These are phyloP conservation scores for Trichomycterus rosablanca DNA, from an alignment of 2,113 vertebrate species.

Conservation along the genomic window DNA sequence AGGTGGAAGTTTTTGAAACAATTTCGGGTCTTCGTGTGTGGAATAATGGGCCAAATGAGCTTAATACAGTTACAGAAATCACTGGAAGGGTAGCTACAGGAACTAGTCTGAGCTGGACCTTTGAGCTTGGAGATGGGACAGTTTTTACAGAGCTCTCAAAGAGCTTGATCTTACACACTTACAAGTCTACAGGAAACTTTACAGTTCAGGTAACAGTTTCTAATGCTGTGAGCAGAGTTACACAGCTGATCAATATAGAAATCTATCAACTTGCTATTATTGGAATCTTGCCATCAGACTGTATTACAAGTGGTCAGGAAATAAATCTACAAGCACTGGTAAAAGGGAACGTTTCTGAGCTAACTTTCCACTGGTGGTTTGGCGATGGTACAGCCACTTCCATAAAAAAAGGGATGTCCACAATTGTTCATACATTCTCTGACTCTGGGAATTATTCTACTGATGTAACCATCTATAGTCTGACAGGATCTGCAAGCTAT, in stretches of 20 bases:
- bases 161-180: constrained; percentile 56
- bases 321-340: constrained; percentile 50
- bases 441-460: constrained; percentile 53
- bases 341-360: constrained; percentile 45
- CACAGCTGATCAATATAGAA: constrained; percentile 48
- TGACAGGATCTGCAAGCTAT: constrained; percentile 31
- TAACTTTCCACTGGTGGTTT: constrained; percentile 68
- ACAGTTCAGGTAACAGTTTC: constrained; percentile 53
- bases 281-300: constrained; percentile 55
- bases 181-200: constrained; percentile 60
- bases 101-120: constrained; percentile 59
- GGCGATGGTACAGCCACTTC: constrained; percentile 54
- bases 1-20: constrained; percentile 56
- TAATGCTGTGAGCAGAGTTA: constrained; percentile 55
- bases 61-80: constrained; percentile 51
- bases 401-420: constrained; percentile 48
- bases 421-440: constrained; percentile 54
- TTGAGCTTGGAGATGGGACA: constrained; percentile 68
- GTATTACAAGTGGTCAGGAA: constrained; percentile 47
- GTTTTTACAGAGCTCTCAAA: constrained; percentile 45
- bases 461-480: constrained; percentile 56
- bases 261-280: constrained; percentile 57
- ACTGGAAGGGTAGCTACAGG: constrained; percentile 56
- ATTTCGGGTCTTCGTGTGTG: constrained; percentile 58
- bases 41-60: constrained; percentile 52